Conservation (phyloP, 2,888 invertebrate species). For the Galerucella pusilla region DNA sequence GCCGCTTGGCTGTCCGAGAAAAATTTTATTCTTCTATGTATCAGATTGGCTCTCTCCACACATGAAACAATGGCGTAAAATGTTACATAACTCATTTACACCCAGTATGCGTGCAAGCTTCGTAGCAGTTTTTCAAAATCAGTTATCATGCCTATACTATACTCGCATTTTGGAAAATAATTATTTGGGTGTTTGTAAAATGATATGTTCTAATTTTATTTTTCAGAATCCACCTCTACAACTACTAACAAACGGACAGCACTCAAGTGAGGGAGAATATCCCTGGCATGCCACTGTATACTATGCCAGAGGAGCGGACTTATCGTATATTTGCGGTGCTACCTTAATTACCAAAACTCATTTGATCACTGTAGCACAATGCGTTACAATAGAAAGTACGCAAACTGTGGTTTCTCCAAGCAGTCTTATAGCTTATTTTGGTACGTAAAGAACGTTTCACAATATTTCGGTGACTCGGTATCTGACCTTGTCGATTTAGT, state of each 20-base stretch:
- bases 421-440: constrained; percentile 58
- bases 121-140: too few species aligned
- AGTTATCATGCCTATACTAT: too few species aligned
- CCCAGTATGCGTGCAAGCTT: too few species aligned
- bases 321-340: constrained; percentile 61
- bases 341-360: constrained; percentile 56
- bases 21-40: too few species aligned
- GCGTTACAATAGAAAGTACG: constrained; percentile 57
- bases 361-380: constrained; percentile 61
- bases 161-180: too few species aligned
- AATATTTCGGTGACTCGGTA: too few species aligned
- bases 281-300: constrained; percentile 78
- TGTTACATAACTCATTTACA: too few species aligned
- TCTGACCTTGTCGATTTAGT: too few species aligned
- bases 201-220: not conserved
- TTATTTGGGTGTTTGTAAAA: too few species aligned
- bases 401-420: constrained; percentile 51
- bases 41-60: too few species aligned
- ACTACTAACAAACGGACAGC: constrained; percentile 71
- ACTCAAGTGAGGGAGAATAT: constrained; percentile 73
- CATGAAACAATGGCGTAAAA: too few species aligned
- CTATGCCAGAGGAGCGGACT: constrained; percentile 64
- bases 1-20: too few species aligned
- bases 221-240: constrained; percentile 64
- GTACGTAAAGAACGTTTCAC: constrained; percentile 37